Conservation (phyloP, 2,797 vertebrate genomes). For the Ibycter americanus region DNA sequence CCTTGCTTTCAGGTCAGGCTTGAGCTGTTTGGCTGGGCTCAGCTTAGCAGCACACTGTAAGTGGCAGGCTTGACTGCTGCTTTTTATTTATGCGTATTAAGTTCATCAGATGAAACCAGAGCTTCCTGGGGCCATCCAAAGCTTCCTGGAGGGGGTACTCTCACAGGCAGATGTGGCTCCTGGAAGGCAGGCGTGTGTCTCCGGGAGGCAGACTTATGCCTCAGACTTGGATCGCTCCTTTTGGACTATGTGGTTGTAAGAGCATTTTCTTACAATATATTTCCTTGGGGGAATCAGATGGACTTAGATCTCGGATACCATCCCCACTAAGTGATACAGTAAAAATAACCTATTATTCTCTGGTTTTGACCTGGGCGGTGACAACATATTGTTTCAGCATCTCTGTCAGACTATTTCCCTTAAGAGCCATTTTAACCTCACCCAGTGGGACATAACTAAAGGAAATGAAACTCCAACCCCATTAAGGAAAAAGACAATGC, state of each 20-base stretch:
- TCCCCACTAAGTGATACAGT: conserved; percentile 67
- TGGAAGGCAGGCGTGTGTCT: conserved; percentile 28
- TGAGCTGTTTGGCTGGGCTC: neutral
- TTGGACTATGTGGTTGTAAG: conserved; percentile 30
- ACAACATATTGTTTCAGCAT: conserved; percentile 71
- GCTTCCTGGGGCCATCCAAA: conserved; percentile 62
- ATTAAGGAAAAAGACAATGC: conserved; percentile 72
- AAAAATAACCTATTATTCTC: conserved; percentile 77
- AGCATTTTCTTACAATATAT: conserved; percentile 59
- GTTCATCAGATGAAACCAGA: conserved; percentile 60
- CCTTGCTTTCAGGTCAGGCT: neutral
- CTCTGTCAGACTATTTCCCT: conserved; percentile 66
- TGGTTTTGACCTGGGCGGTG: conserved; percentile 68
- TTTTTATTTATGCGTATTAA: conserved; percentile 65
- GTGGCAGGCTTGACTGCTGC: neutral
- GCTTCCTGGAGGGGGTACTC: conserved; percentile 42
- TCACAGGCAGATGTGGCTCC: conserved; percentile 57
- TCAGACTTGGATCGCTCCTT: neutral
- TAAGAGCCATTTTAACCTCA: conserved; percentile 73
- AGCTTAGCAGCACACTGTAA: neutral
- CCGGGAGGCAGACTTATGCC: neutral
- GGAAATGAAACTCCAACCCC: conserved; percentile 75
- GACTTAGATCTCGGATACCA: conserved; percentile 64
- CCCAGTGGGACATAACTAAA: conserved; percentile 73
- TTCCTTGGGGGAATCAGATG: conserved; percentile 62